Evolutionary conservation across 2,797 vertebrate species (phyloP).

Genomic region (Novumbra hubbsi): DNA sequence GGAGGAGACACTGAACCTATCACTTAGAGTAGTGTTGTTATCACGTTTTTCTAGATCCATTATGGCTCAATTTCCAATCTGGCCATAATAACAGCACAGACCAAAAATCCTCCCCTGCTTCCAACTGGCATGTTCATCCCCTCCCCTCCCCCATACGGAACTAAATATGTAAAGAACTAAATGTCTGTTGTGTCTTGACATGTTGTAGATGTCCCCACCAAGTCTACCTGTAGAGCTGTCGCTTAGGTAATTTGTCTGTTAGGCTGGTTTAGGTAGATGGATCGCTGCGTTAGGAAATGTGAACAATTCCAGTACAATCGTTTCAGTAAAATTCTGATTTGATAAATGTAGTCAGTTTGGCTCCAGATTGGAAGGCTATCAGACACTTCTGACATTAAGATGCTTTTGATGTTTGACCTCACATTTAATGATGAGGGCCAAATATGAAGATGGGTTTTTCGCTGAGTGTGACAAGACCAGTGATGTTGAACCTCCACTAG

Average conservation of each 20-base stretch:
- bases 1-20: too few relatives aligned
- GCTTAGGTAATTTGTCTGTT: not conserved
- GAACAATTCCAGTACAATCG: slow-evolving; percentile 29
- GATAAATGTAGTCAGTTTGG: slow-evolving; percentile 21
- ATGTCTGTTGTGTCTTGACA: not conserved
- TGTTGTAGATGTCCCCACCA: too few relatives aligned
- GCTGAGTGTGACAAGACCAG: slow-evolving; percentile 27
- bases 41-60: too few relatives aligned
- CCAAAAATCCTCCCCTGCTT: too few relatives aligned
- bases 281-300: not conserved
- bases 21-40: too few relatives aligned
- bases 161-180: too few relatives aligned
- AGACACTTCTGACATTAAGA: slow-evolving; percentile 51
- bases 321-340: slow-evolving; percentile 42
- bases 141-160: too few relatives aligned
- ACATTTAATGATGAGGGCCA: not conserved
- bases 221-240: not conserved
- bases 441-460: slow-evolving; percentile 23
- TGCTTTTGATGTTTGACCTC: slow-evolving; percentile 2
- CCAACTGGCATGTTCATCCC: too few relatives aligned
- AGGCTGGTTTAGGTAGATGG: not conserved
- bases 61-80: too few relatives aligned
- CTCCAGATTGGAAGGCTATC: slow-evolving; percentile 34
- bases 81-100: too few relatives aligned
- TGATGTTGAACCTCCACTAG: slow-evolving; percentile 48